phyloP scores from a whole-genome alignment of 1,140 invertebrate species.

The Homarus americanus region DNA sequence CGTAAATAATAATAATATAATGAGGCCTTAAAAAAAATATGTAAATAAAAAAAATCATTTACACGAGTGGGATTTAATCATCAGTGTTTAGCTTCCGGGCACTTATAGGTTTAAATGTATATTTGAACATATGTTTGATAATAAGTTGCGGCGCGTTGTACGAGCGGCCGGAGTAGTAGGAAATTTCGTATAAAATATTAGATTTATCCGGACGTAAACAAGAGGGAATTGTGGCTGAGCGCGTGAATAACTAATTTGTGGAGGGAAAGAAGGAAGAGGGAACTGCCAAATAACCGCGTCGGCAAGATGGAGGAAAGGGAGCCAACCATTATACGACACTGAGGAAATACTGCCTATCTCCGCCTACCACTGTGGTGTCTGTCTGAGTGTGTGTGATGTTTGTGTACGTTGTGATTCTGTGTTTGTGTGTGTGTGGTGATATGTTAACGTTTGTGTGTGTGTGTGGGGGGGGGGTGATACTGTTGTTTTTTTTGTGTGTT shows the following conservation, averaged over 20 bases:
- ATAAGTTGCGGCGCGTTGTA: not conserved
- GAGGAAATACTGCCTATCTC: not conserved
- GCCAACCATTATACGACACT: not conserved
- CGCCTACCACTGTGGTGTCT: not conserved
- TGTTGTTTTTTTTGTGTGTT: too few species aligned
- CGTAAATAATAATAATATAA: too few species aligned
- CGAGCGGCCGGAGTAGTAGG: not conserved
- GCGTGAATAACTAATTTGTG: not conserved
- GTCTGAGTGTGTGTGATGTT: too few species aligned
- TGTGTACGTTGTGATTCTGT: too few species aligned
- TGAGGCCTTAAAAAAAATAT: too few species aligned
- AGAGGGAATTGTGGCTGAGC: not conserved
- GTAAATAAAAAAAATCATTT: too few species aligned
- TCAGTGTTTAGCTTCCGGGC: not conserved
- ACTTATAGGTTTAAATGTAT: not conserved
- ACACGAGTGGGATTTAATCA: too few species aligned
- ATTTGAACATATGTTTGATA: constrained; percentile 14
- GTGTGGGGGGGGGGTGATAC: too few species aligned
- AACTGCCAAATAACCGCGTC: too few species aligned
- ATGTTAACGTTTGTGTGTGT: too few species aligned
- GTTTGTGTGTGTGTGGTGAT: too few species aligned
- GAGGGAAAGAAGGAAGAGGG: too few species aligned
- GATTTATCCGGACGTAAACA: not conserved
- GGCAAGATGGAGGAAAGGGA: constrained; percentile 3
- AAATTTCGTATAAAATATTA: not conserved